Evolutionary conservation across 2,113 vertebrate species (phyloP).

Genomic region (Petaurus breviceps): DNA sequence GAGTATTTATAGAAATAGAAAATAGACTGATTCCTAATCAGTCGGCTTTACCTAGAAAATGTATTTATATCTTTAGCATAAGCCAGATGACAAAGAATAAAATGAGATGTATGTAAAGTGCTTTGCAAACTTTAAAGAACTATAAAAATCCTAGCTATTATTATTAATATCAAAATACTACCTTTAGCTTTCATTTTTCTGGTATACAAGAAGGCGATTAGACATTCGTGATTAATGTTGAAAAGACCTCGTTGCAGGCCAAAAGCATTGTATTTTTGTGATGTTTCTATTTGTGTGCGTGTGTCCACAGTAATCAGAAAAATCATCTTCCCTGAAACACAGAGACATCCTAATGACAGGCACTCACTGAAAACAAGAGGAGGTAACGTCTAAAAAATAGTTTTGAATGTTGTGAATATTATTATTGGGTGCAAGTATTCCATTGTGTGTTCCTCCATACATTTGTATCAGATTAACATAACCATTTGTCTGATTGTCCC

Average conservation of each 20-base stretch:
- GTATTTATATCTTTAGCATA: slow-evolving; percentile 20
- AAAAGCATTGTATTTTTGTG: neutral
- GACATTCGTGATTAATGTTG: neutral
- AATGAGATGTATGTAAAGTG: neutral
- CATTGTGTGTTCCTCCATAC: slow-evolving; percentile 41
- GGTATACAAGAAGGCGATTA: neutral
- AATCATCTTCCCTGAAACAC: neutral
- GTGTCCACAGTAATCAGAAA: neutral
- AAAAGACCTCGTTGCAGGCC: neutral
- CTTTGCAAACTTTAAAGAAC: neutral
- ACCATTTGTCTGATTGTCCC: slow-evolving; percentile 46
- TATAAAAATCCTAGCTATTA: neutral
- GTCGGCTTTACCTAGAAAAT: neutral
- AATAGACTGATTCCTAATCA: neutral
- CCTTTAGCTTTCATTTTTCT: neutral
- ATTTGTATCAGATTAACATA: slow-evolving; percentile 28
- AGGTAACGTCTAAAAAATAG: slow-evolving; percentile 48
- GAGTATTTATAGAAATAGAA: neutral
- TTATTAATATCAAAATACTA: neutral
- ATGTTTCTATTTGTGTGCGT: neutral
- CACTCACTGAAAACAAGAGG: slow-evolving; percentile 26
- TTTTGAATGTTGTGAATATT: slow-evolving; percentile 20
- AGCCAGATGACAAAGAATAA: neutral
- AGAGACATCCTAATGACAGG: neutral
- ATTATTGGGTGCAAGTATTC: slow-evolving; percentile 21